Conservation (phyloP, 2,113 vertebrate genomes). For the Grallaria varia region DNA sequence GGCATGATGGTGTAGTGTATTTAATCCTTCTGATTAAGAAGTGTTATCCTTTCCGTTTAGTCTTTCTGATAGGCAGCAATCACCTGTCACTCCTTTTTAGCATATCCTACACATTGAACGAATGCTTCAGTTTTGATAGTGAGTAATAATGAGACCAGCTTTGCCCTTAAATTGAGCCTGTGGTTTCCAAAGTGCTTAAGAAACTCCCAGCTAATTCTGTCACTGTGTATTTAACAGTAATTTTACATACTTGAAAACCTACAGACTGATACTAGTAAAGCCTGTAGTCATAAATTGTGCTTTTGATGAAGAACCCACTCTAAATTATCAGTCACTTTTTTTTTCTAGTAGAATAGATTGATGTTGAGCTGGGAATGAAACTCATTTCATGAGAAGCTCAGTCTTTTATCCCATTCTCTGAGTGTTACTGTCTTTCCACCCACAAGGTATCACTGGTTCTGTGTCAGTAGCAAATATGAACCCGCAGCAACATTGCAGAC, state of each 20-base stretch:
- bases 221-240: neutral
- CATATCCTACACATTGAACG: neutral
- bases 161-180: neutral
- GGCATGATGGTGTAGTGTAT: neutral
- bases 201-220: neutral
- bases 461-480: neutral
- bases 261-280: neutral
- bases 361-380: neutral
- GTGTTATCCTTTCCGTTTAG: neutral
- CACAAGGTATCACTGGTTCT: neutral
- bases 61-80: neutral
- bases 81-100: neutral
- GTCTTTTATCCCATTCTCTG: neutral
- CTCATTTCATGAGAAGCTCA: neutral
- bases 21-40: slow-evolving; percentile 4
- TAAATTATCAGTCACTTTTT: neutral
- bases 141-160: neutral
- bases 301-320: neutral
- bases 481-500: neutral
- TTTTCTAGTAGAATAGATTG: neutral
- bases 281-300: neutral
- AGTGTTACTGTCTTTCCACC: neutral
- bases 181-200: neutral
- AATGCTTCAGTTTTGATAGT: neutral
- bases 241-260: neutral